A percentile compares a stretch with the other conserved stretches of the same genome.
Evolutionary conservation across 1,140 invertebrate genomes (phyloP).

Genomic region (Eulimnadia texana): DNA sequence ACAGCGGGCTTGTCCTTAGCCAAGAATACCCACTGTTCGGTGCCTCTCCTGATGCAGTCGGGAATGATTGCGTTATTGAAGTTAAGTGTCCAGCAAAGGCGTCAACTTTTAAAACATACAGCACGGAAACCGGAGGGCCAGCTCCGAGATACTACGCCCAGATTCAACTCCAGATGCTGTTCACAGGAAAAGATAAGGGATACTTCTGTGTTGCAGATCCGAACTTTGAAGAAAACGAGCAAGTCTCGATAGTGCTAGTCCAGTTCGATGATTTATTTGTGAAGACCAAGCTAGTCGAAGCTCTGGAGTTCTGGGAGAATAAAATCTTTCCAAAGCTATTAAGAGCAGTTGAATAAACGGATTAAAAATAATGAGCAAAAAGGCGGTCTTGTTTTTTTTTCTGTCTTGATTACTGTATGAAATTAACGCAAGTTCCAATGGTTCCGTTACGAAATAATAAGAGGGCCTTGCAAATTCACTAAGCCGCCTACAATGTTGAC

Average conservation of each 20-base stretch:
- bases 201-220: background rate
- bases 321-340: conserved; percentile 21
- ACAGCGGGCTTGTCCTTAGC: conserved; percentile 2
- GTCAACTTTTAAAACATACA: background rate
- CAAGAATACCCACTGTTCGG: conserved; percentile 7
- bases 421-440: conserved; percentile 10
- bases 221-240: background rate
- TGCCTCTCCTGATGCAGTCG: conserved; percentile 12
- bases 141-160: conserved; percentile 2
- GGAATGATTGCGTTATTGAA: conserved; percentile 8
- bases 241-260: background rate
- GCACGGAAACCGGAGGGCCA: background rate
- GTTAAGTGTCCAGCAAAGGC: conserved; percentile 4
- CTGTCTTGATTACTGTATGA: conserved; percentile 14
- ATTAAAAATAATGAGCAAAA: conserved; percentile 1
- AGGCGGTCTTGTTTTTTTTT: background rate
- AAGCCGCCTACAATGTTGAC: conserved; percentile 24
- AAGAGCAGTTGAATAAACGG: background rate
- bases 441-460: conserved; percentile 22
- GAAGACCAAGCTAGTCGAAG: conserved; percentile 25
- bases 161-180: conserved; percentile 17
- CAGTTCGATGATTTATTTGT: conserved; percentile 20
- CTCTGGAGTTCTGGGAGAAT: conserved; percentile 23
- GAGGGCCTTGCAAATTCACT: conserved; percentile 25
- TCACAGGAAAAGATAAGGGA: conserved; percentile 17